phyloP scores from a whole-genome alignment of 2,888 invertebrate species.

The Drosophila dives region DNA sequence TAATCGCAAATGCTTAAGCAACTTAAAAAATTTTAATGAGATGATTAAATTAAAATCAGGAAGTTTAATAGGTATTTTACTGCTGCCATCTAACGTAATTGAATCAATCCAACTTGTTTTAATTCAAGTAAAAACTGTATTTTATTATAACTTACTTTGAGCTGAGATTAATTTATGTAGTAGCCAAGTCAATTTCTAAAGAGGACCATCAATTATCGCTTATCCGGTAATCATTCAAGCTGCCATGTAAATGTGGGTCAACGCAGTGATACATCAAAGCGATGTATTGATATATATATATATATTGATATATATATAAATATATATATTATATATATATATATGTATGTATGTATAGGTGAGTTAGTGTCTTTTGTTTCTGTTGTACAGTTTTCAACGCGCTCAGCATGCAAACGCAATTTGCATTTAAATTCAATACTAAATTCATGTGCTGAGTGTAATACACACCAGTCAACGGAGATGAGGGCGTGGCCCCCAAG shows the following conservation, averaged over 20 bases:
- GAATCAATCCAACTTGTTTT: background rate
- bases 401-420: slow-evolving; percentile 77
- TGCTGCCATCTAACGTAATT: background rate
- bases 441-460: slow-evolving; percentile 79
- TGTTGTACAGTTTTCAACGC: slow-evolving; percentile 65
- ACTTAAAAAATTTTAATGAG: background rate
- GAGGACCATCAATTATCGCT: slow-evolving; percentile 28
- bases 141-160: background rate
- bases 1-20: background rate
- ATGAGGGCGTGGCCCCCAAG: slow-evolving; percentile 41
- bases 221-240: slow-evolving; percentile 14
- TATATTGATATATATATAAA: background rate
- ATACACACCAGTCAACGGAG: slow-evolving; percentile 60
- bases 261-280: slow-evolving; percentile 19
- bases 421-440: slow-evolving; percentile 81
- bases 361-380: slow-evolving; percentile 5
- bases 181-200: slow-evolving; percentile 5
- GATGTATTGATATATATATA: background rate
- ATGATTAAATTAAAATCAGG: background rate
- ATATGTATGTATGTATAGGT: background rate
- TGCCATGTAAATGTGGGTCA: slow-evolving; percentile 38
- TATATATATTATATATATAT: background rate
- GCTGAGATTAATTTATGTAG: background rate
- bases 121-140: background rate
- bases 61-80: background rate